Conservation (phyloP, 2,888 invertebrate genomes). For the Eledona agricola region DNA sequence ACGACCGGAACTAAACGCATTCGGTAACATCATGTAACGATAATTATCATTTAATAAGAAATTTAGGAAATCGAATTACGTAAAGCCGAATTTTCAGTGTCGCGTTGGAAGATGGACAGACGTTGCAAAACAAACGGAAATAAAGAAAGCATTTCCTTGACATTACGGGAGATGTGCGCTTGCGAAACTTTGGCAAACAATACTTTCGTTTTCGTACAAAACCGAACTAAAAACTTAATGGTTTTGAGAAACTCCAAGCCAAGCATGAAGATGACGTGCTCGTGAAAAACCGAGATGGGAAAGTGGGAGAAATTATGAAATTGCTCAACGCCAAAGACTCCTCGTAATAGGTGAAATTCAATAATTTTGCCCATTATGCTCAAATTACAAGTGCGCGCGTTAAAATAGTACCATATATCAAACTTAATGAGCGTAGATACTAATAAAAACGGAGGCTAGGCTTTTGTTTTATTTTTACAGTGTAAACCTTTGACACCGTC, state of each 20-base stretch:
- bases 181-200: conserved; percentile 7
- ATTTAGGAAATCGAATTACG: conserved; percentile 1
- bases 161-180: conserved; percentile 11
- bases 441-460: too few relatives aligned
- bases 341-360: neutral
- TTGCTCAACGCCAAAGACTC: too few relatives aligned
- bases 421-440: too few relatives aligned
- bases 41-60: conserved; percentile 2
- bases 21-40: conserved; percentile 8
- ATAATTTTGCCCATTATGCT: too few relatives aligned
- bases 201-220: conserved; percentile 7
- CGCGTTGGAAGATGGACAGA: neutral
- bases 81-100: conserved; percentile 1
- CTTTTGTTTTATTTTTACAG: too few relatives aligned
- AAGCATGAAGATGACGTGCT: conserved; percentile 5
- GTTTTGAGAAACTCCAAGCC: too few relatives aligned
- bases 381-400: too few relatives aligned
- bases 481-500: too few relatives aligned
- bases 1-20: conserved; percentile 22
- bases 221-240: too few relatives aligned
- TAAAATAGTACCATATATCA: too few relatives aligned
- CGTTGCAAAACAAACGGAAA: conserved; percentile 11
- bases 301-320: neutral
- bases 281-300: neutral
- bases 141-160: conserved; percentile 29